Base-by-base conservation (phyloP, 2,888 invertebrate species). In the Drosophila paramelanica region DNA sequence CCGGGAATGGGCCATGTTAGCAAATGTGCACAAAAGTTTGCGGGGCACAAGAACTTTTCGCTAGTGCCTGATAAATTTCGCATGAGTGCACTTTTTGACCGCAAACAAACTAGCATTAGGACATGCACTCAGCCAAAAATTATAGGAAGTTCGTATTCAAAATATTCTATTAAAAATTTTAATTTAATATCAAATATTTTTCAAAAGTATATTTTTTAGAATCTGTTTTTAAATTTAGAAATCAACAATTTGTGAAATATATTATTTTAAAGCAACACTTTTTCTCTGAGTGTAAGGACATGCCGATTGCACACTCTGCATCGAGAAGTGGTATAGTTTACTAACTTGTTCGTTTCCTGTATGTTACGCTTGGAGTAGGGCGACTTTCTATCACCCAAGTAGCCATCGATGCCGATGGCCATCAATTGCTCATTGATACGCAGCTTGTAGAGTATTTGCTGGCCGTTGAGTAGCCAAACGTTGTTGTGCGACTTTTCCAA, bases 361-460 rank as follows among this genome's bases (percentile, higher is more conserved):
- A 93, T 93, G 77, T 93, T 92, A 49, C 93, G 87, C 80, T 92
- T 93, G 36, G 92, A 91, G 74, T 92, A 92, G 47, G 91, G 90
- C 49, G 91, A 91, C 71, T 92, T 92, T 69, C 91, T 86, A 88
- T 93, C 93, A 70, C 92, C 92, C 82, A 92, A 90, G 88, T 92
- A 92, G 47, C 92, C 93, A 88, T 92, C 93, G 77, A 92, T 92
- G 65, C 85, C 90, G 73, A 92, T 91, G 68, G 91, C 91, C 83
- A 91, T 90, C 73, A 92, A 79, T 82, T 92, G 89, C 50, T 92
- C 92, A 83, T 90, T 91, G 74, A 92, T 85, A 79, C 90, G 90
- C 69, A 90, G 85, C 75, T 91, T 92, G 79, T 92, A 90, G 68
- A 92, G 82, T 73, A 92, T 91, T 79, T 90, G 92, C 65, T 92